Evolutionary conservation across 2,797 vertebrate genomes (phyloP).

Genomic region (Novumbra hubbsi): DNA sequence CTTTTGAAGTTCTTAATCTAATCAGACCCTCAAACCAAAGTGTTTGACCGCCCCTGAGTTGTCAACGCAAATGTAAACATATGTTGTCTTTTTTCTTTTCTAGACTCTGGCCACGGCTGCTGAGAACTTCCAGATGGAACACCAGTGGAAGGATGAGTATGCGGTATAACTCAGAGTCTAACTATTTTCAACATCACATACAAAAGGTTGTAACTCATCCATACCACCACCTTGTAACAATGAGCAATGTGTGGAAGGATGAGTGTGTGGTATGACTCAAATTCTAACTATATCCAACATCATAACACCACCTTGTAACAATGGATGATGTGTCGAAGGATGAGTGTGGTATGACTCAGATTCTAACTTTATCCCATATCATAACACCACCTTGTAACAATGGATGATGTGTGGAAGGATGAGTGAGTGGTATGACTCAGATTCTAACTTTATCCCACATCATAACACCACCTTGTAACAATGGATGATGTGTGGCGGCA

Average conservation of each 20-base stretch:
- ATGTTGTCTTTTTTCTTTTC: conserved; percentile 32
- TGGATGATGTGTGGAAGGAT: conserved; percentile 92
- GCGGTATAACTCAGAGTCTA: conserved; percentile 73
- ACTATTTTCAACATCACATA: neutral
- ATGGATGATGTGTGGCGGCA: neutral
- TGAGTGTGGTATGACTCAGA: too few species aligned
- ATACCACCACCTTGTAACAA: neutral
- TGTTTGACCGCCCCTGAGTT: neutral
- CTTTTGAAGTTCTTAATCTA: too few species aligned
- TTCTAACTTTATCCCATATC: neutral
- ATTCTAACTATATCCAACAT: neutral
- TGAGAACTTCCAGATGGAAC: conserved; percentile 87
- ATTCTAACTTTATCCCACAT: neutral
- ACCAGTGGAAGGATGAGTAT: conserved; percentile 91
- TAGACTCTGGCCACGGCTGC: conserved; percentile 92
- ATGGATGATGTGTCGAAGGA: too few species aligned
- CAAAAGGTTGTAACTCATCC: too few species aligned
- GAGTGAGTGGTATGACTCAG: conserved; percentile 83
- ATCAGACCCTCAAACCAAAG: too few species aligned
- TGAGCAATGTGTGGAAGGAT: neutral
- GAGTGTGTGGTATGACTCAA: conserved; percentile 34
- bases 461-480: neutral
- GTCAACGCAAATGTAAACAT: neutral
- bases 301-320: too few species aligned
- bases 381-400: too few species aligned